phyloP scores from a whole-genome alignment of 2,888 invertebrate genomes.

The Cetonia aurata region DNA sequence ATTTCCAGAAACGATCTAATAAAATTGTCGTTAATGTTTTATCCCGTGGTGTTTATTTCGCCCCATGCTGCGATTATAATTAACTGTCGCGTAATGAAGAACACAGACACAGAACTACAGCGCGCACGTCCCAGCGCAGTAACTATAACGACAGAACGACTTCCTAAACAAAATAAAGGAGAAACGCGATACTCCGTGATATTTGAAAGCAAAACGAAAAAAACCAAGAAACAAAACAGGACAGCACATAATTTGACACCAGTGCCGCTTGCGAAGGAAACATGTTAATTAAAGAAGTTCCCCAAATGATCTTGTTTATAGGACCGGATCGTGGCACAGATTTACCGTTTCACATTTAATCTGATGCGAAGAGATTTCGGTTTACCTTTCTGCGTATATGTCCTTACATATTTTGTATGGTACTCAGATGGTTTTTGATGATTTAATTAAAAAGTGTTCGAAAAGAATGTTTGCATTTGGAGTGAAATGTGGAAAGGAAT shows the following conservation, averaged over 20 bases:
- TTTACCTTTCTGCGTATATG: no score
- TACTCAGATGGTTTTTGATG: no score
- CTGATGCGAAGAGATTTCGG: neutral
- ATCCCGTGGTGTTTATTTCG: neutral
- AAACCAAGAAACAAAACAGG: neutral
- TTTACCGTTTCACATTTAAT: neutral
- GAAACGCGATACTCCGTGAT: neutral
- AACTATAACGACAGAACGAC: neutral
- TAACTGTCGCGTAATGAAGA: slow-evolving; percentile 1
- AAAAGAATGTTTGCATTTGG: no score
- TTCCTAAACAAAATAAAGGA: neutral
- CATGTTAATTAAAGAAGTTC: slow-evolving; percentile 13
- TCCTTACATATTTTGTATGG: no score
- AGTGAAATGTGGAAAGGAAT: no score
- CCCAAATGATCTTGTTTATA: slow-evolving; percentile 22
- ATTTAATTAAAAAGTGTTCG: no score
- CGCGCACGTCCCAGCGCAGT: no score
- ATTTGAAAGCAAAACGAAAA: neutral
- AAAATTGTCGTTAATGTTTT: neutral
- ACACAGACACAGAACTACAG: neutral
- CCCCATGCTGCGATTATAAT: slow-evolving; percentile 2
- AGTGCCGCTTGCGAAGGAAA: neutral
- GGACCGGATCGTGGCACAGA: neutral
- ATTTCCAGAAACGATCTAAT: neutral
- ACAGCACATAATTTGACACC: neutral